Evolutionary conservation across 2,888 invertebrate species (phyloP), one percentile per base, ranked within the genome.

Genomic region (Rotaria sp.): DNA sequence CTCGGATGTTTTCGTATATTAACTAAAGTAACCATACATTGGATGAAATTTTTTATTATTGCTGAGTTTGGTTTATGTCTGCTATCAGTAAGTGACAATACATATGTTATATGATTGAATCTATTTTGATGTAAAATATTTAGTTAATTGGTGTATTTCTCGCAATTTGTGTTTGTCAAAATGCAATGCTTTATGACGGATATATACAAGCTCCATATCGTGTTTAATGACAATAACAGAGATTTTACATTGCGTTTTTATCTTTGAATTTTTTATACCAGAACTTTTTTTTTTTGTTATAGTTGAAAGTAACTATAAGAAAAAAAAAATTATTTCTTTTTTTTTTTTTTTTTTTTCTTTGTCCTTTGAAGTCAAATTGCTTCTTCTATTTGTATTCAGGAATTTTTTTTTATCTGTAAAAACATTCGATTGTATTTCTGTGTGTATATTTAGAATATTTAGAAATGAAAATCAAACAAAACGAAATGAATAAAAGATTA

Each of bases 141-240:
- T 80, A 80, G 80, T n/a, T 80, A 45, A 26, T 80, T 45, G 80
- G 80, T 5, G 21, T 80, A 1, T 45, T 45, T 45, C 45, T 80
- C n/a, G 80, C 80, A 11, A 45, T 80, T 80, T 80, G 80, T 80
- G 45, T 80, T 10, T 80, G 41, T 45, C 80, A 45, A n/a, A 45
- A 80, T 80, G 24, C 67, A 35, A 67, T 67, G 67, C 18, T 80
- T 80, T 80, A 80, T 45, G 80, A 80, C n/a, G 80, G 80, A 2
- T 80, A 80, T n/a, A 45, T 45, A 11, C 41, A 41, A n/a, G 35
- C 80, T n/a, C 80, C 80, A 26, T 45, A 80, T 45, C 80, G 26
- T 26, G 45, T 45, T 80, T 80, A 15, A 80, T 45, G 7, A 67
- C 67, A 67, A 38, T 35, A 15, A 67, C 35, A 30, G 18, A 35